phyloP scores from a whole-genome alignment of 92 coral and sea anemone genomes.

The Pocillopora meandrina region DNA sequence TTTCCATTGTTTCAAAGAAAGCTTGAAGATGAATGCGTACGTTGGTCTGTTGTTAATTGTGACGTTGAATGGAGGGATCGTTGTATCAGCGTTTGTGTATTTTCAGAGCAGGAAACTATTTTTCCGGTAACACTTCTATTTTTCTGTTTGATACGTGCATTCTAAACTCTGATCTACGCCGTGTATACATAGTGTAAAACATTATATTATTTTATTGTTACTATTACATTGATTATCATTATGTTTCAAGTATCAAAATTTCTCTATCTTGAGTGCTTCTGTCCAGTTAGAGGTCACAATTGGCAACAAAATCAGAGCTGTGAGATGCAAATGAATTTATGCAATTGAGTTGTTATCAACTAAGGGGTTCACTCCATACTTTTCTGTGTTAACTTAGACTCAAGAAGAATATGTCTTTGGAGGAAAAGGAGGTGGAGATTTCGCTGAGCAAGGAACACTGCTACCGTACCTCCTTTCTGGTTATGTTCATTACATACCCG shows the following conservation, averaged over 20 bases:
- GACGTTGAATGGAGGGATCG: conserved; percentile 48
- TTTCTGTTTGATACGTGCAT: neutral
- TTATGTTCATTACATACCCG: conserved; percentile 76
- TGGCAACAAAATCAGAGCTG: too few relatives aligned
- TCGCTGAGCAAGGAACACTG: conserved; percentile 50
- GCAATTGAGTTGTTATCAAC: neutral
- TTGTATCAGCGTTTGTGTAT: conserved; percentile 51
- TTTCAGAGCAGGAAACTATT: conserved; percentile 41
- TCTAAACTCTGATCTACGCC: neutral
- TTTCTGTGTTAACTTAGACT: conserved; percentile 7
- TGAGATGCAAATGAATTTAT: too few relatives aligned
- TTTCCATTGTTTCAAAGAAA: conserved; percentile 62
- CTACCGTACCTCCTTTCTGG: conserved; percentile 71
- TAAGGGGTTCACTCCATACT: neutral
- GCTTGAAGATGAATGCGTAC: conserved; percentile 70
- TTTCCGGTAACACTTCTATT: neutral
- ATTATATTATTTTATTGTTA: too few relatives aligned
- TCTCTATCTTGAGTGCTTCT: too few relatives aligned
- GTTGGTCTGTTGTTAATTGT: conserved; percentile 49
- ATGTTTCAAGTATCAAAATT: too few relatives aligned
- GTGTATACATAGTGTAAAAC: neutral
- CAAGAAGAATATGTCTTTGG: conserved; percentile 16
- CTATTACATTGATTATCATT: too few relatives aligned
- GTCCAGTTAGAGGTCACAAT: too few relatives aligned
- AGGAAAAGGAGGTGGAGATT: conserved; percentile 41